Conservation (phyloP, 1,140 invertebrate species). For the Linepithema humile region DNA sequence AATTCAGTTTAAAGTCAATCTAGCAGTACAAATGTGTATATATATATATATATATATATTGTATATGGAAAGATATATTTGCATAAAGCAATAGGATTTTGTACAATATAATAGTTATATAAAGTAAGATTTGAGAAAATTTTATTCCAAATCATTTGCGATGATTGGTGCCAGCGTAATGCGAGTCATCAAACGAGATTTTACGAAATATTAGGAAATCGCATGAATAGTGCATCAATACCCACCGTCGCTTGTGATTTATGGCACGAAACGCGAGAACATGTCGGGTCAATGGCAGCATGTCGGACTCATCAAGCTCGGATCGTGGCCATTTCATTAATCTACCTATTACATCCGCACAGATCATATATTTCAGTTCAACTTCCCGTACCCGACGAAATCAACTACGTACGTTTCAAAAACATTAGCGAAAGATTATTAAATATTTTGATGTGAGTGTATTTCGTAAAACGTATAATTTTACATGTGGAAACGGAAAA, state of each 20-base stretch:
- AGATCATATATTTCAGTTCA: constrained; percentile 54
- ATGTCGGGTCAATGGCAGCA: constrained; percentile 55
- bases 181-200: constrained; percentile 39
- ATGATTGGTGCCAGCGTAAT: constrained; percentile 27
- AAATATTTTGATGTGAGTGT: not conserved
- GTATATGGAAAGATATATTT: not conserved
- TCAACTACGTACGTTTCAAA: constrained; percentile 1
- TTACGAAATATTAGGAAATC: constrained; percentile 53
- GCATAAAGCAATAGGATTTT: constrained; percentile 20
- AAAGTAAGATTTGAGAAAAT: too few relatives aligned
- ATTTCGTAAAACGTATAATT: not conserved
- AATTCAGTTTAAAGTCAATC: constrained; percentile 3
- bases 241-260: constrained; percentile 35
- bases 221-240: constrained; percentile 39
- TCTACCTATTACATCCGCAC: constrained; percentile 47
- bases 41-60: constrained; percentile 2
- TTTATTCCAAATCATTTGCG: constrained; percentile 14
- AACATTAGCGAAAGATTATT: constrained; percentile 19
- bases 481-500: not conserved
- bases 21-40: not conserved
- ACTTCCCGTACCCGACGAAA: constrained; percentile 2
- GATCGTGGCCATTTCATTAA: constrained; percentile 57
- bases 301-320: constrained; percentile 55
- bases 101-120: too few relatives aligned
- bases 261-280: constrained; percentile 54